These are phyloP conservation scores for Steatocranus sp. DNA, from an alignment of 2,797 vertebrate genomes.

Conservation along the genomic window DNA sequence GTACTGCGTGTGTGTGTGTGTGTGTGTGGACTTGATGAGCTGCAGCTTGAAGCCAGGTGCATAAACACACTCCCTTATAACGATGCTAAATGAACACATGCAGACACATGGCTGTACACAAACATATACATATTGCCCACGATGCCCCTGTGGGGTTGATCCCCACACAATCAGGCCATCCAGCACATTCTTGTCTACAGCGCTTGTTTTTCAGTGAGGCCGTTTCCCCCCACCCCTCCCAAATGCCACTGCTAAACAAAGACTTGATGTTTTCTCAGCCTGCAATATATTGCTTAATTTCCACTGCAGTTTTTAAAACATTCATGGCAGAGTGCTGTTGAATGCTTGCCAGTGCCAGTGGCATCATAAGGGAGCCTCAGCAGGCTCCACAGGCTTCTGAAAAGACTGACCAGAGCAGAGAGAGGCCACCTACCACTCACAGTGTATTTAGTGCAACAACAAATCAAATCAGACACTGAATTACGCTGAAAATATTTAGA, in stretches of 20 bases:
- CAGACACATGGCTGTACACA: background rate
- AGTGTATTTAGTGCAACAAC: background rate
- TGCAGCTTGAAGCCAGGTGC: constrained; percentile 13
- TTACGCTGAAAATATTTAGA: background rate
- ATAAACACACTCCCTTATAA: constrained; percentile 24
- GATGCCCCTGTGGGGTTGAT: background rate
- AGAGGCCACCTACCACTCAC: background rate
- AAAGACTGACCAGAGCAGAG: constrained; percentile 8
- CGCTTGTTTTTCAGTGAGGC: background rate
- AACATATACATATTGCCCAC: background rate
- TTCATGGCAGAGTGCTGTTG: background rate
- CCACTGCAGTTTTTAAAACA: constrained; percentile 30
- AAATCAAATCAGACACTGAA: background rate
- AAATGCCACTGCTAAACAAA: background rate
- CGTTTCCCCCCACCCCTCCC: background rate
- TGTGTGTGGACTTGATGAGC: constrained; percentile 29
- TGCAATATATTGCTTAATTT: constrained; percentile 22
- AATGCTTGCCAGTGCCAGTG: background rate
- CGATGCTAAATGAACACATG: background rate
- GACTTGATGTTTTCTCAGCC: constrained; percentile 6
- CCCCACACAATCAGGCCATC: background rate
- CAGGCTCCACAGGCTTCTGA: background rate
- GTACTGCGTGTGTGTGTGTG: background rate
- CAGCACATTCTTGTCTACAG: background rate
- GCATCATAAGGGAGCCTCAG: background rate